Evolutionary conservation across 2,113 vertebrate species (phyloP).

Genomic region (Sceloporus undulatus): DNA sequence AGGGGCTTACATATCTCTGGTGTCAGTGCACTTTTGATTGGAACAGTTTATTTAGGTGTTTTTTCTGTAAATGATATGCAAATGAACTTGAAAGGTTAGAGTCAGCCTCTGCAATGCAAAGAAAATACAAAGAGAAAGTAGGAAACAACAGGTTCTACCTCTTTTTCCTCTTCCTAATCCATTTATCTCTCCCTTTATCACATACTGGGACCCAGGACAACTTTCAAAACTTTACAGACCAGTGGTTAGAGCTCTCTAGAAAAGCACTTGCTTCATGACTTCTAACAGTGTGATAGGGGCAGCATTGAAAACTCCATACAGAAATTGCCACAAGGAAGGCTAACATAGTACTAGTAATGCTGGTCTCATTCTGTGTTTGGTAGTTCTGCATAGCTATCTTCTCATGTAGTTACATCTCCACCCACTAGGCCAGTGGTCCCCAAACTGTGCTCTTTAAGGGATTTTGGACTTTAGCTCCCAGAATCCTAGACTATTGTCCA

Average conservation of each 20-base stretch:
- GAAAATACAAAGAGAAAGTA: background rate
- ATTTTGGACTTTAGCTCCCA: too few species aligned
- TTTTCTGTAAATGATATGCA: background rate
- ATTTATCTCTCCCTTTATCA: background rate
- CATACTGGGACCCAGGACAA: too few species aligned
- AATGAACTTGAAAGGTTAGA: background rate
- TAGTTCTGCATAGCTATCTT: too few species aligned
- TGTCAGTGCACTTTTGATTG: background rate
- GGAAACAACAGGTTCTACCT: background rate
- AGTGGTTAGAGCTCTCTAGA: too few species aligned
- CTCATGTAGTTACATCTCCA: background rate
- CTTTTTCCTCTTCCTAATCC: too few species aligned
- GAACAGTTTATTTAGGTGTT: background rate
- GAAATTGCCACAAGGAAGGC: background rate
- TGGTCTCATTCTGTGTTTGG: background rate
- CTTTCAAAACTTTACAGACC: background rate
- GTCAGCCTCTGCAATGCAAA: background rate
- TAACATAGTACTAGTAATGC: background rate
- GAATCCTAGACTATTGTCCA: too few species aligned
- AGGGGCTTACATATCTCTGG: background rate
- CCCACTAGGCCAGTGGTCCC: background rate
- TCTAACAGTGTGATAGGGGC: background rate
- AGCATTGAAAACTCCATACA: background rate
- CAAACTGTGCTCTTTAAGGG: too few species aligned
- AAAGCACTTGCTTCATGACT: background rate